Percentiles rank a stretch among this genome's conserved stretches.
These are phyloP conservation scores for Passer domesticus DNA, from an alignment of 2,113 vertebrate genomes.

Conservation along the genomic window DNA sequence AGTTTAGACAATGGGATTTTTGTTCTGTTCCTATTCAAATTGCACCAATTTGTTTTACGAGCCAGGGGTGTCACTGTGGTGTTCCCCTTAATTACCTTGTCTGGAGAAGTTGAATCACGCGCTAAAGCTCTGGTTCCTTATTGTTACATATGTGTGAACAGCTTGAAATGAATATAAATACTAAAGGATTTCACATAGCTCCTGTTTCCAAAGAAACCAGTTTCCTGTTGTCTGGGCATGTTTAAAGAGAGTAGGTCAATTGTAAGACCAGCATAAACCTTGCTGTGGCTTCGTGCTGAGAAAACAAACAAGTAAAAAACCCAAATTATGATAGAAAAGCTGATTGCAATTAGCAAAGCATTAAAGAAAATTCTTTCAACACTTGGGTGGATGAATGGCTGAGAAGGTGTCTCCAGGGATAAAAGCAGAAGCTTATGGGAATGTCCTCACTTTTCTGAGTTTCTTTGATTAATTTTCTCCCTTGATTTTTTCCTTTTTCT, in stretches of 20 bases:
- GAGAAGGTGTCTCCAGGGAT: not conserved
- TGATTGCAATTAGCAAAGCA: conserved; percentile 30
- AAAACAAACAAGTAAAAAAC: conserved; percentile 57
- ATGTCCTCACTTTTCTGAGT: not conserved
- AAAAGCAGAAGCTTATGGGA: conserved; percentile 9
- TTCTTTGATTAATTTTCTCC: not conserved
- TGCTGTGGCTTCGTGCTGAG: conserved; percentile 30
- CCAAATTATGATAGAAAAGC: conserved; percentile 33
- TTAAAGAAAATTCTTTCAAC: conserved; percentile 34
- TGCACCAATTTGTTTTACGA: not conserved
- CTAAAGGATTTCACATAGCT: conserved; percentile 65
- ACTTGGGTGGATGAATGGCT: not conserved
- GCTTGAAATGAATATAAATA: conserved; percentile 62
- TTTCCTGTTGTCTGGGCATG: conserved; percentile 75
- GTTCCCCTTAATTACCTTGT: conserved; percentile 41
- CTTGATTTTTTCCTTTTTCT: not conserved
- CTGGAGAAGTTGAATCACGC: conserved; percentile 60
- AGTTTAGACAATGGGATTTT: not conserved
- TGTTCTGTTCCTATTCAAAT: not conserved
- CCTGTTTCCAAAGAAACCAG: conserved; percentile 79
- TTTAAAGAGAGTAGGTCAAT: conserved; percentile 57
- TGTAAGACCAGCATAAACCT: conserved; percentile 52
- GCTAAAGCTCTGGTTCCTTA: conserved; percentile 50
- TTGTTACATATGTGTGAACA: conserved; percentile 69
- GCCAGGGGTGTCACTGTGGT: not conserved